A percentile compares a stretch with the other conserved stretches of the same genome.
Conservation (phyloP, 23 tunicate genomes). For the Pegea sp. region DNA sequence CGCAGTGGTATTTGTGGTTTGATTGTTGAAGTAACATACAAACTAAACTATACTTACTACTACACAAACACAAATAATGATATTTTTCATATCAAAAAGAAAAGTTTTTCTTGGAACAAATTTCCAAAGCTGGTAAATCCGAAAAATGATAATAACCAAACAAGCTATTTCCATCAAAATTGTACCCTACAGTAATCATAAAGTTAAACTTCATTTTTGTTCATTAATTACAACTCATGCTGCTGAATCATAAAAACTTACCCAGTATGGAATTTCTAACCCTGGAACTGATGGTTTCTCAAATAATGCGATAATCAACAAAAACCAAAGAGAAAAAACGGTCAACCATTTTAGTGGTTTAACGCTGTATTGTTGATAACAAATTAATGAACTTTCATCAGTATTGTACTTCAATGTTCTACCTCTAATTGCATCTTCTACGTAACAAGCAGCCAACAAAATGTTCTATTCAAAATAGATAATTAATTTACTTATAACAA, state of each 20-base stretch:
- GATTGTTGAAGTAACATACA: no score
- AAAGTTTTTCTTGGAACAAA: constrained; percentile 55
- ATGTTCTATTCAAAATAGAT: constrained; percentile 35
- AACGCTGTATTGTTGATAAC: constrained; percentile 38
- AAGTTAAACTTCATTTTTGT: background rate
- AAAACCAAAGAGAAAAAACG: constrained; percentile 34
- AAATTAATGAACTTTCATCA: constrained; percentile 18
- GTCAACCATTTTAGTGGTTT: constrained; percentile 14
- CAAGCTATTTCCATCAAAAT: constrained; percentile 55
- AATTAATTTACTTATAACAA: no score
- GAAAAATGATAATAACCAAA: constrained; percentile 35
- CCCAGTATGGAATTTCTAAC: constrained; percentile 42
- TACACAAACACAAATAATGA: constrained; percentile 48
- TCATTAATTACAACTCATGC: background rate
- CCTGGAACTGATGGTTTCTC: constrained; percentile 70
- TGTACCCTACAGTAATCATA: constrained; percentile 29
- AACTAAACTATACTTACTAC: constrained; percentile 22
- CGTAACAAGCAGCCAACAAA: constrained; percentile 41
- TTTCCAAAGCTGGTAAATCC: constrained; percentile 33
- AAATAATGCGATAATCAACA: constrained; percentile 41
- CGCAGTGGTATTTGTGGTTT: no score
- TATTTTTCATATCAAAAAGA: constrained; percentile 73
- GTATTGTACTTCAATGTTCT: constrained; percentile 67
- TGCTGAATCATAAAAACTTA: constrained; percentile 1
- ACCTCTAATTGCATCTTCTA: constrained; percentile 68